A percentile compares a stretch with the other conserved stretches of the same genome.
phyloP scores from a whole-genome alignment of 2,797 vertebrate species.

The Crenuchus spilurus region DNA sequence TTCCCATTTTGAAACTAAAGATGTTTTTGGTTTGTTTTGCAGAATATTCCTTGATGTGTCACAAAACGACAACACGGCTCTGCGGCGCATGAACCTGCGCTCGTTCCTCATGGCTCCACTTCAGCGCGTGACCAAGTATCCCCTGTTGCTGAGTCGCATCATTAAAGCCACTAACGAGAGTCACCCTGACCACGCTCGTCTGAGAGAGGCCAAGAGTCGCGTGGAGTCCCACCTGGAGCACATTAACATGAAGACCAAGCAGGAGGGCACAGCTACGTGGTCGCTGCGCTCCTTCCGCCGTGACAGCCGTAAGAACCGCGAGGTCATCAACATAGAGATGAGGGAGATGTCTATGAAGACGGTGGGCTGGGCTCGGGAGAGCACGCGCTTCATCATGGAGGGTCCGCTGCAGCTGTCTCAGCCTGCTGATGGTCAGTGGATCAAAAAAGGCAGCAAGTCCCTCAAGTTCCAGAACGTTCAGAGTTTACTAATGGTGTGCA shows the following conservation, averaged over 20 bases:
- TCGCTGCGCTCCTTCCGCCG: conserved; percentile 90
- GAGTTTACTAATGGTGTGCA: conserved; percentile 87
- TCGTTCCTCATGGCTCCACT: conserved; percentile 93
- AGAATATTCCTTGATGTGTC: conserved; percentile 94
- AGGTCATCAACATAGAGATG: conserved; percentile 91
- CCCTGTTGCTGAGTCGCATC: conserved; percentile 87
- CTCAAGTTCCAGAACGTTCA: conserved; percentile 93
- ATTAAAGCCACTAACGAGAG: conserved; percentile 86
- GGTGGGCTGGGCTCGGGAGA: conserved; percentile 87
- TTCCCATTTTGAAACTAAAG: too few relatives aligned
- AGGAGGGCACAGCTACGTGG: conserved; percentile 87
- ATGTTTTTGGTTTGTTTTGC: conserved; percentile 29
- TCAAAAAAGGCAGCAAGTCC: conserved; percentile 88
- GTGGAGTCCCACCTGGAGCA: conserved; percentile 93
- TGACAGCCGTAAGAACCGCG: conserved; percentile 89
- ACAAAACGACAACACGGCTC: conserved; percentile 91
- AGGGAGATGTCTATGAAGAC: conserved; percentile 89
- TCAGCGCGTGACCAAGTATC: conserved; percentile 92
- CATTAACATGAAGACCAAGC: conserved; percentile 94
- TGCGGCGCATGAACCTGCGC: conserved; percentile 90
- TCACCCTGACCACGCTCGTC: conserved; percentile 85
- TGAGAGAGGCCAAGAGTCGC: conserved; percentile 89
- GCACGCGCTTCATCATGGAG: conserved; percentile 90
- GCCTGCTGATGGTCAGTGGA: conserved; percentile 89
- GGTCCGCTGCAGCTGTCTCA: conserved; percentile 88